Evolutionary conservation across 1,140 invertebrate species (phyloP).

Genomic region (Frieseomelitta varia): DNA sequence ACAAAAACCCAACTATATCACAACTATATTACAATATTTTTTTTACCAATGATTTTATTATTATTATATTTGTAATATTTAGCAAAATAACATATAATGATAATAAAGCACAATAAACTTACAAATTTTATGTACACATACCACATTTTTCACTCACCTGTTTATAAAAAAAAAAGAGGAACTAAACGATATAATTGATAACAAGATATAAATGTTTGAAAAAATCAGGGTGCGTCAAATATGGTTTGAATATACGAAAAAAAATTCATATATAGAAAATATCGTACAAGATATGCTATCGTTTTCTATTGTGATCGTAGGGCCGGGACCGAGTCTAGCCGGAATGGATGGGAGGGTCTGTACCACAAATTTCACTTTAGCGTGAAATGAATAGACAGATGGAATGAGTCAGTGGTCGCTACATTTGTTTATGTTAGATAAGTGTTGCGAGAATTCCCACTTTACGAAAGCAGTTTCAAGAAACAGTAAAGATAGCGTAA

Average conservation of each 20-base stretch:
- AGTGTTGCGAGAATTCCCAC: background rate
- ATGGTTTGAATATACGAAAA: background rate
- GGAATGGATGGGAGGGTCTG: background rate
- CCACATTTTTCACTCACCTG: background rate
- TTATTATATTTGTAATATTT: constrained; percentile 4
- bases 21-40: no score
- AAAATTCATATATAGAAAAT: background rate
- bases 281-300: background rate
- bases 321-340: background rate
- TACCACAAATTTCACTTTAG: background rate
- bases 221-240: constrained; percentile 2
- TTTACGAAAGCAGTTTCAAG: background rate
- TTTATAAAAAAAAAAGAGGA: background rate
- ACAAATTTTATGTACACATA: background rate
- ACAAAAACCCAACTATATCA: constrained; percentile 13
- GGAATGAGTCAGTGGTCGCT: background rate
- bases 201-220: background rate
- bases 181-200: background rate
- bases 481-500: background rate
- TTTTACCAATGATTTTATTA: constrained; percentile 3
- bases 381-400: background rate
- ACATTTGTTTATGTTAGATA: background rate
- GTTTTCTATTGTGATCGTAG: background rate
- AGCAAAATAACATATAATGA: background rate
- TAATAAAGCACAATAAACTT: background rate